Evolutionary conservation across 2,888 invertebrate species (phyloP).

Genomic region (Glaucopsyche alexis): DNA sequence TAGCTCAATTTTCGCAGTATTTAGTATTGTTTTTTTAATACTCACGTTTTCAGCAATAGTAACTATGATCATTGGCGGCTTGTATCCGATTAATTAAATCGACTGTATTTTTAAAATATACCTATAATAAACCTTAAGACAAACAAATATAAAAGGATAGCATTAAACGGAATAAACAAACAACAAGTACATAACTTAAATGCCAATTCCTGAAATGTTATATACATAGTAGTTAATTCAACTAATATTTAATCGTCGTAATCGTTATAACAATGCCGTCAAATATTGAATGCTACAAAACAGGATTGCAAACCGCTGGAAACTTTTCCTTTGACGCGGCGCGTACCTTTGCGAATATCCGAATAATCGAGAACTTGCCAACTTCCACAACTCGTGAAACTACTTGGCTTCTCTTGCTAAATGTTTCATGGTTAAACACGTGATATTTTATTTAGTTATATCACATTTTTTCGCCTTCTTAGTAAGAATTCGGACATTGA

Average conservation of each 20-base stretch:
- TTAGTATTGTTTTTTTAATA: neutral
- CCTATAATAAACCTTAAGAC: too few species aligned
- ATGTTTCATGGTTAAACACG: constrained; percentile 32
- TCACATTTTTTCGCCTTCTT: neutral
- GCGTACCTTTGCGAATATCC: constrained; percentile 48
- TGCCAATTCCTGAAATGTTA: neutral
- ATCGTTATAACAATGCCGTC: neutral
- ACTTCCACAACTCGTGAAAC: constrained; percentile 47
- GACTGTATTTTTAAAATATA: too few species aligned
- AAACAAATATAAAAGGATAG: too few species aligned
- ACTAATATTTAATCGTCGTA: constrained; percentile 42
- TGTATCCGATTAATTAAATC: too few species aligned
- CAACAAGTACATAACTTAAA: too few species aligned
- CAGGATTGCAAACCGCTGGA: constrained; percentile 56
- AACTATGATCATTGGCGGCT: too few species aligned
- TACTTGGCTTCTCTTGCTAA: constrained; percentile 48
- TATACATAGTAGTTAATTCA: constrained; percentile 15
- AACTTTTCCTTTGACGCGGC: constrained; percentile 65
- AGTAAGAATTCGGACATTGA: neutral
- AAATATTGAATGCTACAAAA: constrained; percentile 51
- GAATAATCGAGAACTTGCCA: constrained; percentile 59
- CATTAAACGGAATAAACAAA: too few species aligned
- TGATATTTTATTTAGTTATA: neutral
- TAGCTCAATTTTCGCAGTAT: neutral
- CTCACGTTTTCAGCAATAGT: too few species aligned